Evolutionary conservation across 2,113 vertebrate genomes (phyloP).

Genomic region (Rhea americana): DNA sequence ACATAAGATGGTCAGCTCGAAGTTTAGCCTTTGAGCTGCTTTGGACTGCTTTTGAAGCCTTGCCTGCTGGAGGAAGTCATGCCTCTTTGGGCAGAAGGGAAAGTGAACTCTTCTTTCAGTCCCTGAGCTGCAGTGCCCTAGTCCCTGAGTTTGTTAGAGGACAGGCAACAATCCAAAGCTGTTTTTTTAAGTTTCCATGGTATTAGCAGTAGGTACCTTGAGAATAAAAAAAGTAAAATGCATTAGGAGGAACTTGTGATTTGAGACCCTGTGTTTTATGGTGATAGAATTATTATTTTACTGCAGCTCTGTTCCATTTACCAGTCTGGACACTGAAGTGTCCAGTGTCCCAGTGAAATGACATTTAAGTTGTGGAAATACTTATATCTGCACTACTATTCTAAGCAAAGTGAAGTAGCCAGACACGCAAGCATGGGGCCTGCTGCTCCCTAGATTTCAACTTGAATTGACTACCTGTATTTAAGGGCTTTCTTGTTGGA

Average conservation of each 20-base stretch:
- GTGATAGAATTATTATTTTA: neutral
- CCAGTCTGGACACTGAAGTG: neutral
- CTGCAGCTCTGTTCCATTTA: neutral
- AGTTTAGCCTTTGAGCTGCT: neutral
- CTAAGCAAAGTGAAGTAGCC: neutral
- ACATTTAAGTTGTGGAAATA: neutral
- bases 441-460: neutral
- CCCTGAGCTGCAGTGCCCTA: neutral
- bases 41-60: slow-evolving; percentile 14
- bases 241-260: neutral
- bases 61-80: neutral
- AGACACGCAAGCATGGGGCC: neutral
- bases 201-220: neutral
- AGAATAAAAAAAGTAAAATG: neutral
- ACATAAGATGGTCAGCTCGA: neutral
- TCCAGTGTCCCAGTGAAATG: neutral
- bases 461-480: neutral
- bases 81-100: slow-evolving; percentile 4
- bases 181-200: neutral
- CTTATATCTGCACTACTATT: neutral
- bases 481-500: neutral
- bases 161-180: neutral
- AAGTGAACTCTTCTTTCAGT: neutral
- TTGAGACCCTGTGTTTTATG: neutral
- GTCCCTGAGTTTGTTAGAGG: neutral